phyloP scores from a whole-genome alignment of 2,113 vertebrate genomes.

The Callionymus lyra region DNA sequence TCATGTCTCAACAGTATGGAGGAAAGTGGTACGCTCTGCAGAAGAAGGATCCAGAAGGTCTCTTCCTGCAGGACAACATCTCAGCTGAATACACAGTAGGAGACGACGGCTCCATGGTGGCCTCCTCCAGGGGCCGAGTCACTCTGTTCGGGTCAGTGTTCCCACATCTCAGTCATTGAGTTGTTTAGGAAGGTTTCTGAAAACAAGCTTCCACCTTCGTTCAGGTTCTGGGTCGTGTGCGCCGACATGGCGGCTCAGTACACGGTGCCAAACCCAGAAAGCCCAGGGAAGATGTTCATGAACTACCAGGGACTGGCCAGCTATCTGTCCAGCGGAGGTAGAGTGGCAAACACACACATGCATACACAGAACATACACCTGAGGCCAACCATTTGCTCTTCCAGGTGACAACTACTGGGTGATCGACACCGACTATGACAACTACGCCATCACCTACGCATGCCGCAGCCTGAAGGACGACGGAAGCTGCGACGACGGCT shows the following conservation, averaged over 20 bases:
- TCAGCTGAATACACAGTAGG: constrained; percentile 79
- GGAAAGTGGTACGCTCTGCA: constrained; percentile 83
- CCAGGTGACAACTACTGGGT: constrained; percentile 88
- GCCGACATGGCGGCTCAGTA: constrained; percentile 77
- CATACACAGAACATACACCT: background rate
- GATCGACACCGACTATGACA: constrained; percentile 87
- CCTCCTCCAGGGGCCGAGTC: constrained; percentile 76
- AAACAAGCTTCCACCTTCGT: background rate
- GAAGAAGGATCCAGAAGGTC: constrained; percentile 83
- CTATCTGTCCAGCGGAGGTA: constrained; percentile 76
- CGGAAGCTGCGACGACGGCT: constrained; percentile 79
- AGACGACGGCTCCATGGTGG: constrained; percentile 77
- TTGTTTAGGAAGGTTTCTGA: background rate
- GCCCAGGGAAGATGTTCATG: constrained; percentile 89
- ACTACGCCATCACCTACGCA: constrained; percentile 86
- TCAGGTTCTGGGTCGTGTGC: constrained; percentile 82
- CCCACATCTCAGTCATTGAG: background rate
- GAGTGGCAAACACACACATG: background rate
- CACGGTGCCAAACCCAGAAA: constrained; percentile 71
- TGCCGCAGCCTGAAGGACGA: constrained; percentile 81
- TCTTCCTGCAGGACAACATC: constrained; percentile 88
- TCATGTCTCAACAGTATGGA: constrained; percentile 62
- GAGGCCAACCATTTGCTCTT: constrained; percentile 1
- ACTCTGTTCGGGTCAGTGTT: constrained; percentile 77
- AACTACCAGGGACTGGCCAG: constrained; percentile 87